Conservation (phyloP, 2,888 invertebrate species). For the Leptodirus hochenwartii region DNA sequence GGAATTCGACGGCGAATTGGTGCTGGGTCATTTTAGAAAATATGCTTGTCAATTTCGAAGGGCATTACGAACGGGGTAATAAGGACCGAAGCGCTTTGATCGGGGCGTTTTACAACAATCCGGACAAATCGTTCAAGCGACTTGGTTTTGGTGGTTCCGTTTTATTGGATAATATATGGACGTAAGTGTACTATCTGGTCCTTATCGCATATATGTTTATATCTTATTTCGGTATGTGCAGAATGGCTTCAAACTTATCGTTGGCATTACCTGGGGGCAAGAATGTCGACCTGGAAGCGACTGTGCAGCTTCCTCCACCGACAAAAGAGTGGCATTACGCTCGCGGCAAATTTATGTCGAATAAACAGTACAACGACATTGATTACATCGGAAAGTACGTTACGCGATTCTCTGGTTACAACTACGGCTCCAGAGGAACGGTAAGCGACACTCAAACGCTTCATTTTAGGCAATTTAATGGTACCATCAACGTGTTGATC, state of each 20-base stretch:
- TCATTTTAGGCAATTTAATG: too few relatives aligned
- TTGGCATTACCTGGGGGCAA: conserved; percentile 30
- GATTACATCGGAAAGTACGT: conserved; percentile 34
- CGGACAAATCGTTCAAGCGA: conserved; percentile 29
- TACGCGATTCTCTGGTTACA: conserved; percentile 31
- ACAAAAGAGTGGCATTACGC: conserved; percentile 43
- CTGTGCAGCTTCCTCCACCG: conserved; percentile 42
- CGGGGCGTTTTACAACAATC: conserved; percentile 34
- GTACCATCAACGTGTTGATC: too few relatives aligned
- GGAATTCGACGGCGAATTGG: conserved; percentile 31
- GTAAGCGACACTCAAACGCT: too few relatives aligned
- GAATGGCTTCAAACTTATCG: conserved; percentile 39
- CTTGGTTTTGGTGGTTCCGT: conserved; percentile 34
- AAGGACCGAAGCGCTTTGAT: conserved; percentile 27
- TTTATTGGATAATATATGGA: conserved; percentile 37
- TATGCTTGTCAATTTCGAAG: conserved; percentile 30
- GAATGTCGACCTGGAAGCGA: conserved; percentile 34
- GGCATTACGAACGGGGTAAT: conserved; percentile 24
- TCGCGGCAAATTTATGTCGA: conserved; percentile 29
- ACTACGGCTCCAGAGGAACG: conserved; percentile 38
- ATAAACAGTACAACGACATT: conserved; percentile 18
- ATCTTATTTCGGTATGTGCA: conserved; percentile 15
- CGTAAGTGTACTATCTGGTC: conserved; percentile 21
- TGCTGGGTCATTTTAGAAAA: conserved; percentile 32
- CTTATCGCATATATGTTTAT: too few relatives aligned